phyloP scores from a whole-genome alignment of 2,888 invertebrate species.

The Colletes collaris region DNA sequence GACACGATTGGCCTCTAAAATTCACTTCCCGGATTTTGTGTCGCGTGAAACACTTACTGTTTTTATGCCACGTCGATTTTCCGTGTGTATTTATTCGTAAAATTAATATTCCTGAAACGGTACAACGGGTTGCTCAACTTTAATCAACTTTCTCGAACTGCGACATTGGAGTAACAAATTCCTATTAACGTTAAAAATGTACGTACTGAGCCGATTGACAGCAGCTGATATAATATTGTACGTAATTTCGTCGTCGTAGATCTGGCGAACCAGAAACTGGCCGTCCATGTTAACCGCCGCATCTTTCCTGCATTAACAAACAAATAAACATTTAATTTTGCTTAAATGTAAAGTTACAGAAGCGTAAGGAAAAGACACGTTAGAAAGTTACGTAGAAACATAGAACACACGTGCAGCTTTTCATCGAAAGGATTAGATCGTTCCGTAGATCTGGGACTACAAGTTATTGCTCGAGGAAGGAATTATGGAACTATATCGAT shows the following conservation, averaged over 20 bases:
- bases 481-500: no score
- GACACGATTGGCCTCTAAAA: slow-evolving; percentile 5
- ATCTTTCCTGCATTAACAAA: slow-evolving; percentile 88
- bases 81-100: no score
- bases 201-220: slow-evolving; percentile 94
- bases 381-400: background rate
- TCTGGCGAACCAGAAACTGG: slow-evolving; percentile 96
- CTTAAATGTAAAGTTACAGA: background rate
- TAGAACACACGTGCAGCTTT: no score
- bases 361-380: background rate
- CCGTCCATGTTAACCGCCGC: slow-evolving; percentile 97
- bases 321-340: background rate
- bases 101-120: no score
- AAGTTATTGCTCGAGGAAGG: no score
- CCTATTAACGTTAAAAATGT: slow-evolving; percentile 12
- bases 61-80: background rate
- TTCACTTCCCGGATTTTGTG: background rate
- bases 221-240: slow-evolving; percentile 97
- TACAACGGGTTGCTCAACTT: background rate
- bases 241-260: slow-evolving; percentile 97
- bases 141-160: background rate
- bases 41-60: background rate
- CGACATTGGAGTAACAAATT: background rate
- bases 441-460: no score
- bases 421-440: no score